A percentile compares a stretch with the other conserved stretches of the same genome.
phyloP scores from a whole-genome alignment of 2,113 vertebrate species.

The Poecilia latipinna region DNA sequence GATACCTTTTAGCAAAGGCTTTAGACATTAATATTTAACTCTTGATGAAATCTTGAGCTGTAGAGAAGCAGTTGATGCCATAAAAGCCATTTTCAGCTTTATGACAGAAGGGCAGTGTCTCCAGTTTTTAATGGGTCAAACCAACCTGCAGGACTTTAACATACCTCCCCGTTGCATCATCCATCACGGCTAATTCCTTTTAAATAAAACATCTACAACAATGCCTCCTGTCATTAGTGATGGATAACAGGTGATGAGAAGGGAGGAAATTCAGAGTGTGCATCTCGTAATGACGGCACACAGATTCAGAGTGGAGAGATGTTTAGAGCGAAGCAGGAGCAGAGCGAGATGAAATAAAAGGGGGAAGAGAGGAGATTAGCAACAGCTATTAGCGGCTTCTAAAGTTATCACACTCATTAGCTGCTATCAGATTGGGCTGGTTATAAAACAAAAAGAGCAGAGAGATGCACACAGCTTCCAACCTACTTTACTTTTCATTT shows the following conservation, averaged over 20 bases:
- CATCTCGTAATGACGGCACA: conserved; percentile 31
- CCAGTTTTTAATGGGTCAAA: background rate
- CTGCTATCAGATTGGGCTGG: conserved; percentile 69
- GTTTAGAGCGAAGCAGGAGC: conserved; percentile 50
- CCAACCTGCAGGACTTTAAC: conserved; percentile 2
- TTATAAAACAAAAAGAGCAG: conserved; percentile 50
- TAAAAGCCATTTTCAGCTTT: background rate
- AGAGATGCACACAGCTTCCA: conserved; percentile 3
- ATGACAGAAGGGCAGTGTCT: background rate
- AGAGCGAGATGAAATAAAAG: conserved; percentile 64
- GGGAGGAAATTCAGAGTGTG: conserved; percentile 7
- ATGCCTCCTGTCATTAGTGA: conserved; percentile 35
- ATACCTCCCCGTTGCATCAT: background rate
- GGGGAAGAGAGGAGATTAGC: conserved; percentile 61
- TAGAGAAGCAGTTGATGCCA: background rate
- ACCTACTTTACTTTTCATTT: conserved; percentile 11
- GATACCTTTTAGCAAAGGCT: background rate
- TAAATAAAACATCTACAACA: conserved; percentile 34
- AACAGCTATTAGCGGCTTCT: conserved; percentile 73
- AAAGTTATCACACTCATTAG: conserved; percentile 78
- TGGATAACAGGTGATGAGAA: conserved; percentile 29
- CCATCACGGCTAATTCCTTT: conserved; percentile 18
- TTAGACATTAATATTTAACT: background rate
- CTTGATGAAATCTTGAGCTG: background rate
- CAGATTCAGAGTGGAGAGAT: conserved; percentile 54